These are phyloP conservation scores for Hestina assimilis DNA, from an alignment of 1,140 invertebrate species.

Conservation along the genomic window DNA sequence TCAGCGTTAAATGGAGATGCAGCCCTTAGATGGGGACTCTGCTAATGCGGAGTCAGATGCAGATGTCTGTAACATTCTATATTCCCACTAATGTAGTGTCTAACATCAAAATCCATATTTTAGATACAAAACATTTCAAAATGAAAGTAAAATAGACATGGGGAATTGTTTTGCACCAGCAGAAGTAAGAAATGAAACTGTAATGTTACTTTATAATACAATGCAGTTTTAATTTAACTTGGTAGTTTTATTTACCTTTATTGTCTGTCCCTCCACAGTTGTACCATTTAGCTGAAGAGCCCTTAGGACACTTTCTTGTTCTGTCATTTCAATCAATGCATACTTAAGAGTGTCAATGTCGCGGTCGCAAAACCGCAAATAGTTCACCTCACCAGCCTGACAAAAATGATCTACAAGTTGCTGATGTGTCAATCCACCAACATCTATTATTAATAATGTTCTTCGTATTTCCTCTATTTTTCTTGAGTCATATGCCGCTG, in stretches of 20 bases:
- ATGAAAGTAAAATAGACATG: too few relatives aligned
- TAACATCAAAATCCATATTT: too few relatives aligned
- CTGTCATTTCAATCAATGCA: slow-evolving; percentile 95
- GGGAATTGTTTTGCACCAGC: too few relatives aligned
- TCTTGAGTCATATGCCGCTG: slow-evolving; percentile 91
- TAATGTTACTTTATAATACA: too few relatives aligned
- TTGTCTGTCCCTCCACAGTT: slow-evolving; percentile 81
- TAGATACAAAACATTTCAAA: too few relatives aligned
- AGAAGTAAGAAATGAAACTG: too few relatives aligned
- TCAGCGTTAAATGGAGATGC: slow-evolving; percentile 25
- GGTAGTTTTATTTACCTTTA: slow-evolving; percentile 52
- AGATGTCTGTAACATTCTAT: slow-evolving; percentile 28
- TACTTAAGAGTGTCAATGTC: slow-evolving; percentile 87
- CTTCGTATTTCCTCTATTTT: slow-evolving; percentile 97
- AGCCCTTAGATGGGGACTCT: slow-evolving; percentile 24
- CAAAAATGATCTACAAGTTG: slow-evolving; percentile 92
- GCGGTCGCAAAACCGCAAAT: slow-evolving; percentile 93
- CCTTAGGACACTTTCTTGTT: slow-evolving; percentile 92
- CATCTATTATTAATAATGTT: slow-evolving; percentile 56
- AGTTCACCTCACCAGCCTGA: slow-evolving; percentile 95
- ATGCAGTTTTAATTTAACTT: too few relatives aligned
- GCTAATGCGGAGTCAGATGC: slow-evolving; percentile 15
- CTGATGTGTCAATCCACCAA: slow-evolving; percentile 79
- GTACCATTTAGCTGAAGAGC: slow-evolving; percentile 93
- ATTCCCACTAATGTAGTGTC: slow-evolving; percentile 28